Evolutionary conservation across 2,888 invertebrate genomes (phyloP).

Genomic region (Drosophila kambysellisi): DNA sequence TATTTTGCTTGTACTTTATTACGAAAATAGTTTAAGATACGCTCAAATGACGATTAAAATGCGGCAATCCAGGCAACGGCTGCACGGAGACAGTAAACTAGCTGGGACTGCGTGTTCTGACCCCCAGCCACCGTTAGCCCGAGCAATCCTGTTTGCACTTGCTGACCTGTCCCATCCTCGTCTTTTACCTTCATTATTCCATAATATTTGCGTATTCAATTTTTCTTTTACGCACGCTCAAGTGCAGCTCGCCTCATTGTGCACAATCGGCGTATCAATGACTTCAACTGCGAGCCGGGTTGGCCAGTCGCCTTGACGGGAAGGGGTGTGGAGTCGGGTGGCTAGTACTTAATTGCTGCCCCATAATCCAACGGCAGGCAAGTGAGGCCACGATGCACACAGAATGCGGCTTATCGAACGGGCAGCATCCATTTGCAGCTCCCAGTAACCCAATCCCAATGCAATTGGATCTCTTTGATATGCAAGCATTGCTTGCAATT

Average conservation of each 20-base stretch:
- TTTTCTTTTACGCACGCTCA: slow-evolving; percentile 58
- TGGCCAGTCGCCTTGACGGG: neutral
- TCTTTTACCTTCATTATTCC: slow-evolving; percentile 54
- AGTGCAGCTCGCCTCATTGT: slow-evolving; percentile 37
- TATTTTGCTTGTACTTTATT: slow-evolving; percentile 65
- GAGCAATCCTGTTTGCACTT: neutral
- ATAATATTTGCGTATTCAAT: slow-evolving; percentile 68
- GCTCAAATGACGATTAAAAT: slow-evolving; percentile 25
- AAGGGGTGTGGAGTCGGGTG: neutral
- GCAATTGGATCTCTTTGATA: neutral
- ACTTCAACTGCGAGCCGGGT: slow-evolving; percentile 17
- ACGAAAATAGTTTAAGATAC: slow-evolving; percentile 61
- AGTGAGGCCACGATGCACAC: slow-evolving; percentile 32
- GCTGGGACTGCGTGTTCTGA: neutral
- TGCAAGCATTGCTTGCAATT: slow-evolving; percentile 26
- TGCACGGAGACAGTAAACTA: neutral
- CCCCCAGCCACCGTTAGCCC: neutral
- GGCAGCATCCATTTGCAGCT: slow-evolving; percentile 7
- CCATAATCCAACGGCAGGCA: slow-evolving; percentile 31
- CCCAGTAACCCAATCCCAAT: neutral
- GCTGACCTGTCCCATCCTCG: neutral
- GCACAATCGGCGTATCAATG: slow-evolving; percentile 45
- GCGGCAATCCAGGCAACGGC: slow-evolving; percentile 38
- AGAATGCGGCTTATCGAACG: slow-evolving; percentile 2
- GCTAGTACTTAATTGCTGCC: slow-evolving; percentile 46